Conservation (phyloP, 2,888 invertebrate genomes). For the Dastarcus helophoroides region DNA sequence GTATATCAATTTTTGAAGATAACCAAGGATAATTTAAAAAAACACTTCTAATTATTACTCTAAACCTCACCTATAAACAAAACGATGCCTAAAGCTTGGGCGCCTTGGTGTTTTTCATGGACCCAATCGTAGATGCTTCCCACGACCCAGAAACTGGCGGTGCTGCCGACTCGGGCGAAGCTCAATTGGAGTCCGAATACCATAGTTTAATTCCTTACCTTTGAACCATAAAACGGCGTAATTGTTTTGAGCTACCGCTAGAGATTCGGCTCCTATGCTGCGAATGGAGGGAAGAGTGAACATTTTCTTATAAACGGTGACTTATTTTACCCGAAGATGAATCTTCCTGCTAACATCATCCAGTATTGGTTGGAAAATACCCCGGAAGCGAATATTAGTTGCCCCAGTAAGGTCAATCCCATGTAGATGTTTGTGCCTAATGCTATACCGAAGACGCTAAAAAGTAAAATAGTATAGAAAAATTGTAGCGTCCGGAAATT, state of each 20-base stretch:
- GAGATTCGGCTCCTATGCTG: conserved; percentile 88
- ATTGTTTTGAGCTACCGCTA: conserved; percentile 93
- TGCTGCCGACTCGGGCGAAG: conserved; percentile 87
- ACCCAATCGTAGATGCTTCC: conserved; percentile 74
- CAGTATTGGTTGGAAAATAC: conserved; percentile 67
- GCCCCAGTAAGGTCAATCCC: conserved; percentile 74
- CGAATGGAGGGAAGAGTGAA: conserved; percentile 1
- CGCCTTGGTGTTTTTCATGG: conserved; percentile 52
- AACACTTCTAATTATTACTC: no score
- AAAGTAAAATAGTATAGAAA: no score
- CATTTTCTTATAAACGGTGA: no score
- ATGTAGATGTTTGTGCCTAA: conserved; percentile 87
- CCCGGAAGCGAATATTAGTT: conserved; percentile 80
- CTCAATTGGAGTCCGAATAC: conserved; percentile 94
- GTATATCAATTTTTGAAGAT: no score
- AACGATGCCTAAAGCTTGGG: conserved; percentile 63
- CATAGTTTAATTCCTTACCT: conserved; percentile 93
- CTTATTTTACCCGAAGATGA: conserved; percentile 86
- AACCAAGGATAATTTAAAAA: no score
- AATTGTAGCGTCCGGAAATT: no score
- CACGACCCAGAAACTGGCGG: conserved; percentile 90
- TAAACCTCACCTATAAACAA: conserved; percentile 58
- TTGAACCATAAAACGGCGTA: conserved; percentile 98
- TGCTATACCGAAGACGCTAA: conserved; percentile 83
- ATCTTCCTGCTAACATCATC: conserved; percentile 85